Conservation (phyloP, 2,797 vertebrate species). For the Dendrocincla tyrannina region DNA sequence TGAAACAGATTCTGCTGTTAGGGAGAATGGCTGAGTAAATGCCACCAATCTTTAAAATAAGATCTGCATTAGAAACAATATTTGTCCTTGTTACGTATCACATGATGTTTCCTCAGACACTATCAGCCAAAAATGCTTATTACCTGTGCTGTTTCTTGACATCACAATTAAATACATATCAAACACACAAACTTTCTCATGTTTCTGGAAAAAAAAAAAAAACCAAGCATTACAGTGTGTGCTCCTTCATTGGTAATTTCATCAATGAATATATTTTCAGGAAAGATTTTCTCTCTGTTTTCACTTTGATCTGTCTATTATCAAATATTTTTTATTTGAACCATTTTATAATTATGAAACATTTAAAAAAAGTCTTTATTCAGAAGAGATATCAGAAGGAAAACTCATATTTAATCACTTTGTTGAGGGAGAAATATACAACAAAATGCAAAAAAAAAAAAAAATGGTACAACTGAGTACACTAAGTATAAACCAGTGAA, state of each 20-base stretch:
- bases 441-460: not conserved
- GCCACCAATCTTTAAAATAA: not conserved
- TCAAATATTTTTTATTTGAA: not conserved
- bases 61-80: not conserved
- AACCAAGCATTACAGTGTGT: not conserved
- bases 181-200: not conserved
- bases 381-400: not conserved
- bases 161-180: not conserved
- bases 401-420: not conserved
- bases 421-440: not conserved
- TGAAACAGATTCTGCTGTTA: slow-evolving; percentile 6
- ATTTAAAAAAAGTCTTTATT: not conserved
- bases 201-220: not conserved
- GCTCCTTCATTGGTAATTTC: not conserved
- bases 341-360: not conserved
- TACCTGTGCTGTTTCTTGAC: not conserved
- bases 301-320: not conserved
- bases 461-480: not conserved
- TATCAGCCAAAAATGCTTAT: not conserved
- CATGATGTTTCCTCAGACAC: not conserved
- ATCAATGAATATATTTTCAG: not conserved
- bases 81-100: not conserved
- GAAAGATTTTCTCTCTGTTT: not conserved
- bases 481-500: not conserved
- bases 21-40: not conserved